phyloP scores from a whole-genome alignment of 1,140 invertebrate genomes.

The Mizuhopecten yessoensis region DNA sequence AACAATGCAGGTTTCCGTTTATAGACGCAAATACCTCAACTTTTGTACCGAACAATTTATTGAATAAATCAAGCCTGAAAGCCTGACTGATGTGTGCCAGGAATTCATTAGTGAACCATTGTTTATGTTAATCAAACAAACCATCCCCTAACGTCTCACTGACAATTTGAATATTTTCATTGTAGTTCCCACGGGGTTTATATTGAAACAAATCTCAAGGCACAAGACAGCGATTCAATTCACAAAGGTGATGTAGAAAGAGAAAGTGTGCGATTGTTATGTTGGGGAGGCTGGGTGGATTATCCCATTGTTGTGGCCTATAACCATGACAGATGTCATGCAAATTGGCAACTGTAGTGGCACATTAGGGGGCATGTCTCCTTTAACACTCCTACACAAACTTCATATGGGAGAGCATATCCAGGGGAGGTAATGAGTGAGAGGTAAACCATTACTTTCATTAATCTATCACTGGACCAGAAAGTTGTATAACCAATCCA shows the following conservation, averaged over 20 bases:
- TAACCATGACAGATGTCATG: conserved; percentile 21
- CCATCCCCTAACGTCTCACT: background rate
- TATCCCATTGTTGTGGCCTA: conserved; percentile 15
- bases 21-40: background rate
- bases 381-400: background rate
- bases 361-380: background rate
- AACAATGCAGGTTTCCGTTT: conserved; percentile 11
- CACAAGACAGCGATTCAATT: background rate
- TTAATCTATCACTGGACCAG: too few species aligned
- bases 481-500: too few species aligned
- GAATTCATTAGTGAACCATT: background rate
- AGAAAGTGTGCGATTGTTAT: background rate
- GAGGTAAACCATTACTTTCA: background rate
- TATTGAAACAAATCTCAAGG: background rate
- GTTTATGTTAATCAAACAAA: conserved; percentile 40
- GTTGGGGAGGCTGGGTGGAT: background rate
- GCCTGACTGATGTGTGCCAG: conserved; percentile 11
- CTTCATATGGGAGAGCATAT: background rate
- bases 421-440: background rate
- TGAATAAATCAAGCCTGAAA: conserved; percentile 27
- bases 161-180: conserved; percentile 22
- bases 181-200: conserved; percentile 37
- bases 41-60: background rate
- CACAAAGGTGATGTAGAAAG: conserved; percentile 24
- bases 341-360: background rate